Base-by-base conservation (phyloP, 2,888 invertebrate genomes). In the Melieria omissa region DNA sequence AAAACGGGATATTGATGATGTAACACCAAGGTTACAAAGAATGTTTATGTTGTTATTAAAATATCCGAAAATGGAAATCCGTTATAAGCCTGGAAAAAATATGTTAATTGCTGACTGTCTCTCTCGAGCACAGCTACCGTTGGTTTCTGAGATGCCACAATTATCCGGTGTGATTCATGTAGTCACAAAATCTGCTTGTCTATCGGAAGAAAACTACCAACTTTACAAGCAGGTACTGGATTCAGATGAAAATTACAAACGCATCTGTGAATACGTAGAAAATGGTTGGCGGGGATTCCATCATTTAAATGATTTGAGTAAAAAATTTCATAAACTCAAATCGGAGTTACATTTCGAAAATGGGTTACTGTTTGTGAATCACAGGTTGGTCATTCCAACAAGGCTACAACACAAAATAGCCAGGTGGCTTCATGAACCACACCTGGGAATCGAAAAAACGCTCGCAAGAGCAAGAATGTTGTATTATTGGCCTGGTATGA, bases 1-100 rank as follows among this genome's bases (percentile, higher is more conserved):
- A 45, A 81, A 80, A 69, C 78, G 78, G 49, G 68, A 74, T 47
- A 73, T 83, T 65, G 79, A 82, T 74, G 80, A 82, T 65, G 78
- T 79, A 5, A 78, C 81, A 6, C 14, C 77, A 10, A 70, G 82
- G 65, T 64, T 83, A 12, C 82, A 83, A 72, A 73, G 80, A 74
- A 74, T 82, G 74, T 77, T 79, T 67, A 73, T 82, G 68, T 78
- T 76, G 62, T 71, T 83, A 45, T 57, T 81, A n/a, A 82, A 78
- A 73, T 84, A 83, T 65, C 68, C 74, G 5, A 14, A 70, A 12
- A 74, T 76, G 61, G 49, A 41, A 14, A 63, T 75, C 16, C 69
- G 65, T 14, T 77, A 78, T 77, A 84, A 75, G 63, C 82, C 80
- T 5, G 78, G 76, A 9, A 78, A 65, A 55, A 49, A 76, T 0